phyloP scores from a whole-genome alignment of 2,113 vertebrate genomes.

The Erythrolamprus reginae region DNA sequence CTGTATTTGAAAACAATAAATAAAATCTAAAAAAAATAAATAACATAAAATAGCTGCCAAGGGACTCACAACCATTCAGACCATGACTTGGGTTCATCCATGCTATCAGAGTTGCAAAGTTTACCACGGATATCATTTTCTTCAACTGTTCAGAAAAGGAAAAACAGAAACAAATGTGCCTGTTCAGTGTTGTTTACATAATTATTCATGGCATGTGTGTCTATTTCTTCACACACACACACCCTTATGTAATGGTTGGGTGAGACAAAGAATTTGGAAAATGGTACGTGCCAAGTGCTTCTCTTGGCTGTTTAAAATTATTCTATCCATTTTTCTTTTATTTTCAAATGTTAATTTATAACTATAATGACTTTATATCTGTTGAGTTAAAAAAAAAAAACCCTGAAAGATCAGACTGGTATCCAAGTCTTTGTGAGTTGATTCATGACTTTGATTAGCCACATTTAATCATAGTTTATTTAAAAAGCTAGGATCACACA shows the following conservation, averaged over 20 bases:
- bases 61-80: not conserved
- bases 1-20: too few species aligned
- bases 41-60: not conserved
- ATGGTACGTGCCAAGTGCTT: not conserved
- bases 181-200: slow-evolving; percentile 25
- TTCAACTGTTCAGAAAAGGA: slow-evolving; percentile 10
- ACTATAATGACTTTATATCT: slow-evolving; percentile 36
- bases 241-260: too few species aligned
- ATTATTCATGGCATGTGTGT: slow-evolving; percentile 8
- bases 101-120: not conserved
- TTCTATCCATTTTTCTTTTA: not conserved
- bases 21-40: too few species aligned
- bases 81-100: not conserved
- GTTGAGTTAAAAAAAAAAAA: slow-evolving; percentile 32
- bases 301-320: not conserved
- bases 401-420: not conserved
- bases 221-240: too few species aligned
- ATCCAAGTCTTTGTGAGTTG: not conserved
- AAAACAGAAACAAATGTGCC: not conserved
- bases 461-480: not conserved
- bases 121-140: not conserved
- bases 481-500: not conserved
- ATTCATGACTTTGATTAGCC: not conserved
- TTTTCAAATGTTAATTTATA: slow-evolving; percentile 25
- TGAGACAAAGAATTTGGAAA: too few species aligned